Conservation (phyloP, 2,113 vertebrate species). For the Saimiri boliviensis region DNA sequence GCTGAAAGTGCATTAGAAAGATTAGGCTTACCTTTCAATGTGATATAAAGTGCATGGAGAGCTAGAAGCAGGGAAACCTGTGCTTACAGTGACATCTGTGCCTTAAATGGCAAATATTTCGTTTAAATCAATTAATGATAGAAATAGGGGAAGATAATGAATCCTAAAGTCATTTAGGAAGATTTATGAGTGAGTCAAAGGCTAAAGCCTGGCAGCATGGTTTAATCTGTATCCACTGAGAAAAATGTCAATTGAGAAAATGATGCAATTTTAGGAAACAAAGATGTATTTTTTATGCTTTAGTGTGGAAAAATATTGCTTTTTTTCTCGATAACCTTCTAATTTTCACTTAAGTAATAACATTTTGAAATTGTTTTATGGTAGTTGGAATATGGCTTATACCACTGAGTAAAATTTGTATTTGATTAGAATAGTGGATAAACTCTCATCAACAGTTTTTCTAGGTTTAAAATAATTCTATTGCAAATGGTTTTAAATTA, state of each 20-base stretch:
- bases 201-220: not conserved
- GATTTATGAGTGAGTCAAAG: slow-evolving; percentile 15
- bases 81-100: not conserved
- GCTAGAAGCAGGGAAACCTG: not conserved
- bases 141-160: not conserved
- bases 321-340: not conserved
- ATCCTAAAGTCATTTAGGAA: not conserved
- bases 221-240: not conserved
- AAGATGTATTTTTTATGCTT: not conserved
- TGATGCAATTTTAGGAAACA: not conserved
- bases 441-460: not conserved
- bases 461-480: not conserved
- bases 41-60: not conserved
- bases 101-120: not conserved
- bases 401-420: not conserved
- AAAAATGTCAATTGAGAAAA: not conserved
- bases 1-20: not conserved
- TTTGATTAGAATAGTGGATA: not conserved
- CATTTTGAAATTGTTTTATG: not conserved
- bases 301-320: not conserved
- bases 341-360: not conserved
- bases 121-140: not conserved
- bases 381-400: not conserved
- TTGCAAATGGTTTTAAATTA: not conserved
- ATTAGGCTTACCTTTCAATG: not conserved